Evolutionary conservation across 2,113 vertebrate genomes (phyloP).

Genomic region (Ibidorhyncha struthersii): DNA sequence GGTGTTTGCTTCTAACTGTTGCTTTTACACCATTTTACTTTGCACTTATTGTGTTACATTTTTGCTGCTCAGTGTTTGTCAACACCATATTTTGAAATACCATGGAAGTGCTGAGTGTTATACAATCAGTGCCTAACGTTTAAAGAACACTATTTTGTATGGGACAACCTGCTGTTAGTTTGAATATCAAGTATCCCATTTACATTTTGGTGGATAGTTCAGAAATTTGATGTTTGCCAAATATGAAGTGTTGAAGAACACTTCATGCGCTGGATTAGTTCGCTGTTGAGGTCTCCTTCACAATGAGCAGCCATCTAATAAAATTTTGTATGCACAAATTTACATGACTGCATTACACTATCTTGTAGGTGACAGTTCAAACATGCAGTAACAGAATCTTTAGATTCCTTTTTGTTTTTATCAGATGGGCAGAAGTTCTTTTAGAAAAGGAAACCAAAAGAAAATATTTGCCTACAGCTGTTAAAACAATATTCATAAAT

Average conservation of each 20-base stretch:
- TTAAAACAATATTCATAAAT: slow-evolving; percentile 31
- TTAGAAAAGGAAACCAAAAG: neutral
- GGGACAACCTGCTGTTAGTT: slow-evolving; percentile 68
- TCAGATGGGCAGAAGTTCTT: slow-evolving; percentile 20
- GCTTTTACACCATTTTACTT: neutral
- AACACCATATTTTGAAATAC: slow-evolving; percentile 35
- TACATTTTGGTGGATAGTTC: slow-evolving; percentile 68
- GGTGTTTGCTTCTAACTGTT: neutral
- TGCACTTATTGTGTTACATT: neutral
- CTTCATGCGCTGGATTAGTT: slow-evolving; percentile 62
- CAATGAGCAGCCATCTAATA: slow-evolving; percentile 13
- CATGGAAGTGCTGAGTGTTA: neutral
- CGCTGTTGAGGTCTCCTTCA: slow-evolving; percentile 45
- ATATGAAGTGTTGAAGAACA: slow-evolving; percentile 67
- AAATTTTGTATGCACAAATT: slow-evolving; percentile 16
- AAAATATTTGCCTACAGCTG: slow-evolving; percentile 14
- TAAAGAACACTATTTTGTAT: slow-evolving; percentile 52
- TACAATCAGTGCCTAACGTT: slow-evolving; percentile 10
- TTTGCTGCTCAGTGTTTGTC: slow-evolving; percentile 32
- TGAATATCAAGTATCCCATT: slow-evolving; percentile 73
- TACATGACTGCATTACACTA: neutral
- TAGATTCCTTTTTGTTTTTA: neutral
- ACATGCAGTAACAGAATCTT: neutral
- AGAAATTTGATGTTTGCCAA: slow-evolving; percentile 71
- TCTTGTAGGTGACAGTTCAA: neutral